Evolutionary conservation across 2,888 invertebrate species (phyloP), one percentile per base, ranked within the genome.

Genomic region (Drosophila atripex): DNA sequence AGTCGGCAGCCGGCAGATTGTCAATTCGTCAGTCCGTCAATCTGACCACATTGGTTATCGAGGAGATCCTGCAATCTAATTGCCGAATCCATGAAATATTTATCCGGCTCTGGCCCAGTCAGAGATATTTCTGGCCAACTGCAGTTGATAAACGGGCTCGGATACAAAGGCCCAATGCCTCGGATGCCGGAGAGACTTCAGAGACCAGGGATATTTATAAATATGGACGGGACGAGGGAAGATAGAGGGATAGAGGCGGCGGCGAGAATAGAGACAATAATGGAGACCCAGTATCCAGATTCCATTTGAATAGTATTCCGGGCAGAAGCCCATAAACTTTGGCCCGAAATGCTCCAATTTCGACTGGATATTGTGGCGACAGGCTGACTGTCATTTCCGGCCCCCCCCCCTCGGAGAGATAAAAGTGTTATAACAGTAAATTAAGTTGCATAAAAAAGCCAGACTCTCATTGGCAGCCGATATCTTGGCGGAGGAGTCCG

Each of bases 341-440:
- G 53, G 70, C 41, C 43, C 64, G 54, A 54, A 63, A n/a, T 35
- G 35, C n/a, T 35, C 35, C n/a, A 12, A 35, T n/a, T 35, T 35
- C 35, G 35, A n/a, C n/a, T 35, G 14, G 7, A 35, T 35, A 55
- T 50, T 66, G 55, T 35, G 64, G 49, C 63, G 59, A 63, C 63
- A 59, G 50, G 28, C 64, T 56, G 60, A 30, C 60, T 60, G 56
- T 38, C 60, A 46, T 35, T 28, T 41, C 12, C n/a, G 9, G 5
- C 39, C 32, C 11, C 4, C 47, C 35, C 25, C 14, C 54, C 64
- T 53, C 60, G 60, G 51, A 52, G 30, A 18, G 32, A 45, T 59
- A 56, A 64, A 86, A 82, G 73, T 78, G 82, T 73, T 77, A 75
- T 78, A 75, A 85, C 83, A 77, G 87, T 85, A 85, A 85, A 87